Evolutionary conservation across 2,888 invertebrate species (phyloP).

Genomic region (Druceiella hillmani): DNA sequence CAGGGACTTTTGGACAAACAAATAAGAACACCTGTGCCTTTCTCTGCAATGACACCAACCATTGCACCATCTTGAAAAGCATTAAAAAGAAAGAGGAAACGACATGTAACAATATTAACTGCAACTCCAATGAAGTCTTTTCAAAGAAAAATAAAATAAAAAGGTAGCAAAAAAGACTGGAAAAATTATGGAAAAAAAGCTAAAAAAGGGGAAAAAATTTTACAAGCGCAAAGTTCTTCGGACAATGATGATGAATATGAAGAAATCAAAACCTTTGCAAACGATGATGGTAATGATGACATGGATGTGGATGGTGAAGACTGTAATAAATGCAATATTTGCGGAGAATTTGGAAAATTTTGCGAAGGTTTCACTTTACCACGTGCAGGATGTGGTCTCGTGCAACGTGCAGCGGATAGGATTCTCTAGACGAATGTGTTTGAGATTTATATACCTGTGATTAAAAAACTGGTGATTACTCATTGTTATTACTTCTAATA

Average conservation of each 20-base stretch:
- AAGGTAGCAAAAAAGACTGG: conserved; percentile 20
- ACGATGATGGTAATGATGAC: conserved; percentile 19
- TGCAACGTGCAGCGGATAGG: conserved; percentile 24
- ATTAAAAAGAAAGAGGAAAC: conserved; percentile 19
- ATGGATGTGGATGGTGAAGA: conserved; percentile 21
- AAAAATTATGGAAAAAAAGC: conserved; percentile 22
- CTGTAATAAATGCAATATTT: conserved; percentile 21
- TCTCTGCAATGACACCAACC: conserved; percentile 25
- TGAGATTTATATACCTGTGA: conserved; percentile 22
- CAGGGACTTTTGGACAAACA: conserved; percentile 20
- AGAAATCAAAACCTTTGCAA: conserved; percentile 17
- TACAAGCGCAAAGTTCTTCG: conserved; percentile 23
- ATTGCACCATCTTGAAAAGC: conserved; percentile 23
- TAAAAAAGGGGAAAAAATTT: conserved; percentile 19
- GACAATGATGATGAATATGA: conserved; percentile 22
- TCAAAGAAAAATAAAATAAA: conserved; percentile 22
- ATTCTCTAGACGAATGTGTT: conserved; percentile 26
- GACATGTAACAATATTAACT: too few relatives aligned
- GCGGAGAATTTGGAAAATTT: conserved; percentile 25
- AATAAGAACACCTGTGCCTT: conserved; percentile 21
- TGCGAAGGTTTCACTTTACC: too few relatives aligned
- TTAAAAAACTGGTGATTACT: conserved; percentile 17
- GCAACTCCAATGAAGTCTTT: too few relatives aligned
- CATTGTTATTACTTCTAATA: conserved; percentile 13
- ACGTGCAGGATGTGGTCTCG: conserved; percentile 27